A percentile compares a stretch with the other conserved stretches of the same genome.
Conservation (phyloP, 2,797 vertebrate species). For the Pseudochirops corinnae region DNA sequence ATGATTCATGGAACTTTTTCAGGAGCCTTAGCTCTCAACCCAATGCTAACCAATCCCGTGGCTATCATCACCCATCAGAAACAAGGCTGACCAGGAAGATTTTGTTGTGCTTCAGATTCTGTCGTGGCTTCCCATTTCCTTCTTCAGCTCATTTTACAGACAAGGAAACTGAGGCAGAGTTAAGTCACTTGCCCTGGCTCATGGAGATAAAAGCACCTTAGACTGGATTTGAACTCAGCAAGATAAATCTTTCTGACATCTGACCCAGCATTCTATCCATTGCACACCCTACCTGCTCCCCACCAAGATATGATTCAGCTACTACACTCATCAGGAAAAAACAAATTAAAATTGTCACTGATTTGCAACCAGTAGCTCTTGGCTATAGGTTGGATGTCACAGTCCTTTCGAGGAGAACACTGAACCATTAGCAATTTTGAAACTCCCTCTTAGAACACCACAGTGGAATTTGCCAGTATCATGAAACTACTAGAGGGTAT, state of each 20-base stretch:
- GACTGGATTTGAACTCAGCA: background rate
- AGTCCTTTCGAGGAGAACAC: background rate
- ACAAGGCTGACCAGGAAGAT: background rate
- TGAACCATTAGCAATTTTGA: constrained; percentile 19
- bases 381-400: constrained; percentile 29
- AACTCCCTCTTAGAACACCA: constrained; percentile 3
- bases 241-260: background rate
- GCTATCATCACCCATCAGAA: background rate
- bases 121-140: background rate
- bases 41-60: background rate
- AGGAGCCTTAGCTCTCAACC: background rate
- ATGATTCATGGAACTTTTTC: background rate
- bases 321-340: background rate
- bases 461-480: constrained; percentile 26
- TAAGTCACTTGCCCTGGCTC: background rate
- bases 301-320: background rate
- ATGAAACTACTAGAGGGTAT: constrained; percentile 33
- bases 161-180: background rate
- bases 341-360: background rate
- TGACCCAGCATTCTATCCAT: background rate
- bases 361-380: constrained; percentile 3
- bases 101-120: background rate
- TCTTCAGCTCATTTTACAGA: background rate
- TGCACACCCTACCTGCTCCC: background rate
- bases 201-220: background rate